Evolutionary conservation across 2,797 vertebrate genomes (phyloP).

Genomic region (Lacerta viridis): DNA sequence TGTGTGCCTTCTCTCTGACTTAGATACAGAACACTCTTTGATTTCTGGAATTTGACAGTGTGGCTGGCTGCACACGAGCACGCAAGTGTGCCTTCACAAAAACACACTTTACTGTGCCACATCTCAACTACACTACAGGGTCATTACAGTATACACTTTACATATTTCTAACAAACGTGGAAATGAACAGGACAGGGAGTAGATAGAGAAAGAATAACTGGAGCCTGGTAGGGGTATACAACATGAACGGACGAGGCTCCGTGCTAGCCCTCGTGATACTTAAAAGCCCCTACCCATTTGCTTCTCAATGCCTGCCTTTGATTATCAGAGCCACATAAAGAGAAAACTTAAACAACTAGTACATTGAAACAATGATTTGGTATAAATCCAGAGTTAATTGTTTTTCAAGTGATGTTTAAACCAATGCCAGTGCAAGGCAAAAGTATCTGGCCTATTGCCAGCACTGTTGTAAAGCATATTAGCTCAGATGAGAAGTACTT

Average conservation of each 20-base stretch:
- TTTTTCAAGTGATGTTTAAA: constrained; percentile 78
- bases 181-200: constrained; percentile 71
- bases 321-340: constrained; percentile 39
- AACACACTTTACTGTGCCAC: constrained; percentile 56
- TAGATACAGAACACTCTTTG: neutral
- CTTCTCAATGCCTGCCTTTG: constrained; percentile 48
- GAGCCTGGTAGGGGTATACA: constrained; percentile 72
- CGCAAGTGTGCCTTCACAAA: constrained; percentile 26
- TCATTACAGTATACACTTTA: constrained; percentile 76
- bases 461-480: constrained; percentile 77
- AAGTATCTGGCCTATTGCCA: constrained; percentile 75
- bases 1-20: constrained; percentile 48
- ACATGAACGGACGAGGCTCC: constrained; percentile 52
- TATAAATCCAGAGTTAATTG: constrained; percentile 72
- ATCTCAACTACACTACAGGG: constrained; percentile 80
- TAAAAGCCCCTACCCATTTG: constrained; percentile 31
- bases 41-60: constrained; percentile 57
- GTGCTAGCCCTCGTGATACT: constrained; percentile 49
- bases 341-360: constrained; percentile 52
- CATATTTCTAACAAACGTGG: constrained; percentile 75
- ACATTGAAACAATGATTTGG: constrained; percentile 72
- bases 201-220: constrained; percentile 80
- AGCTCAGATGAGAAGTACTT: constrained; percentile 75
- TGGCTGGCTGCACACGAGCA: constrained; percentile 29
- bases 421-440: constrained; percentile 70